Conservation (phyloP, 1,140 invertebrate species). For the Papilio polytes region DNA sequence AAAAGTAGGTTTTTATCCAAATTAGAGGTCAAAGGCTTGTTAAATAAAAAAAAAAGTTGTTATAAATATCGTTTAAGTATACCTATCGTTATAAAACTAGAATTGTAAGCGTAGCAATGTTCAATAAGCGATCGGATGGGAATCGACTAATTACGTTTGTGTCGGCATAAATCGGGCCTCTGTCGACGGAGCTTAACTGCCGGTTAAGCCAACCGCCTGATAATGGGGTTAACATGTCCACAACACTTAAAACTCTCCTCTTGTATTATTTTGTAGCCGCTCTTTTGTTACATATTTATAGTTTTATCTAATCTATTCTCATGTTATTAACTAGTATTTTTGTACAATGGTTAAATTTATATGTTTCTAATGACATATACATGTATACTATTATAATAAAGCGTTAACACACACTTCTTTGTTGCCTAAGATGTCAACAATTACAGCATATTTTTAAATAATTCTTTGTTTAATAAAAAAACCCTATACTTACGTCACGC, state of each 20-base stretch:
- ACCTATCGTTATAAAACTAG: not conserved
- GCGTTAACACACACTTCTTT: no score
- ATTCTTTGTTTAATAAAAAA: no score
- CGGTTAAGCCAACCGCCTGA: slow-evolving; percentile 66
- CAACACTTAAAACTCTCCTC: slow-evolving; percentile 62
- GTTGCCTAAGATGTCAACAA: no score
- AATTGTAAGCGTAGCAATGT: slow-evolving; percentile 46
- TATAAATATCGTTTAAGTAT: not conserved
- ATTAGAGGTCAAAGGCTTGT: no score
- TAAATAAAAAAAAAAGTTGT: not conserved
- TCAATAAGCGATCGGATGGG: slow-evolving; percentile 72
- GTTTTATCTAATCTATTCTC: not conserved
- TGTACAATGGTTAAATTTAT: not conserved
- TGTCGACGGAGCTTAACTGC: slow-evolving; percentile 63
- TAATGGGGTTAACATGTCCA: slow-evolving; percentile 76
- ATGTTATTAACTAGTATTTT: not conserved
- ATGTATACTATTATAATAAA: no score
- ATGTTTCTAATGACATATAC: no score
- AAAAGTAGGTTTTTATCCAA: no score
- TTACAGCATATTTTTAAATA: no score
- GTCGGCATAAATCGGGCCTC: slow-evolving; percentile 72
- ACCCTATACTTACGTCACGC: no score
- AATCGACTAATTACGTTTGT: slow-evolving; percentile 68
- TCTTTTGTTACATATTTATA: slow-evolving; percentile 45
- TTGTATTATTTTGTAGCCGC: slow-evolving; percentile 37